Base-by-base conservation (phyloP, 2,113 vertebrate genomes). In the Pelobates fuscus region DNA sequence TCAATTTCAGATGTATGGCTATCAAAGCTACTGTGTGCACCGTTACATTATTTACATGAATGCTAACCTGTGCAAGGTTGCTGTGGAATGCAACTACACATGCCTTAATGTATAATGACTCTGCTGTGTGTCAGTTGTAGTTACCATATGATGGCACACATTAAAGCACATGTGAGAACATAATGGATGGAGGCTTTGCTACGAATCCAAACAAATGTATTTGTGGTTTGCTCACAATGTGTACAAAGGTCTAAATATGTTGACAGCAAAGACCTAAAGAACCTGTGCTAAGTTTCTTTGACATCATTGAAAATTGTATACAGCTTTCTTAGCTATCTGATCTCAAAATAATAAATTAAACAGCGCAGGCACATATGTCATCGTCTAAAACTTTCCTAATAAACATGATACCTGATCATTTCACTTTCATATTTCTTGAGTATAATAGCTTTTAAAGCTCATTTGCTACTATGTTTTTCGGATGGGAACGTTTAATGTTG, bases 301-400 rank as follows among this genome's bases (percentile, higher is more conserved):
- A 70, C 32, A 70, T 60, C 55, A 44, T n/a, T 27, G 55, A 70
- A 70, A 60, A 70, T 70, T 70, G 58, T 23, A 70, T 70, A 20
- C 55, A 70, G 67, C 57, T 52, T 41, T 1, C 52, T 37, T 44
- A 30, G 68, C 55, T 60, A 60, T 70, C 55, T 60, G 18, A 70
- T 60, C 24, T 70, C 10, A 70, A 70, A 46, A 60, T 43, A 17
- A 49, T 44, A 60, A 46, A 60, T 37, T 8, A 70, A 44, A 57
- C 30, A 60, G 32, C 58, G n/a, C n/a, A 21, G 55, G 55, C 23
- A 44, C 17, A 60, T 26, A 60, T 59, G 68, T 52, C 32, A 3
- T 70, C 44, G 44, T 55, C 68, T 70, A 37, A 20, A 60, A 70
- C 44, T 29, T 54, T 54, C 55, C 25, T 55, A 32, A 10, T 70